Evolutionary conservation across 2,797 vertebrate genomes (phyloP).

Genomic region (Pachyuromys duprasi): DNA sequence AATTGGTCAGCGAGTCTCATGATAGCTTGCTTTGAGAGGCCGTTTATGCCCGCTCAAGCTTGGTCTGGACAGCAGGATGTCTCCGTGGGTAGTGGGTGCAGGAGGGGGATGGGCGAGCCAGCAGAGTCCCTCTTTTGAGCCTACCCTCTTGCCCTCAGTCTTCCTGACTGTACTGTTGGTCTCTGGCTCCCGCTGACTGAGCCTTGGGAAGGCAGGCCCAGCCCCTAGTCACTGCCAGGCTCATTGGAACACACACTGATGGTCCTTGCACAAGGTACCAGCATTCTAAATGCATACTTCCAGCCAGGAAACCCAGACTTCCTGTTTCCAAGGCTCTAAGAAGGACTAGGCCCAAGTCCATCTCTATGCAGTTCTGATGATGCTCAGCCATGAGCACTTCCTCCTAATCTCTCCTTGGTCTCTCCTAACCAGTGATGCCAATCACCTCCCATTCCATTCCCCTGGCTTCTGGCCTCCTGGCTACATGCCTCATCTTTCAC

Average conservation of each 20-base stretch:
- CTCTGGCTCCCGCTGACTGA: neutral
- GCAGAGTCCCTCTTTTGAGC: neutral
- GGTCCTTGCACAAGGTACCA: neutral
- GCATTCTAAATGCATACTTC: neutral
- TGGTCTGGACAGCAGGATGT: neutral
- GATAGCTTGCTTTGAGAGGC: neutral
- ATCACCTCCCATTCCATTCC: neutral
- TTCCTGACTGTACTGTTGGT: no score
- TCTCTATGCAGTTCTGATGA: fast-evolving
- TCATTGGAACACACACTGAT: neutral
- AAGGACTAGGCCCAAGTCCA: neutral
- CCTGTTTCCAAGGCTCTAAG: neutral
- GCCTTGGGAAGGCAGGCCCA: neutral
- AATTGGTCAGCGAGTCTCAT: neutral
- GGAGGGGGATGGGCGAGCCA: neutral
- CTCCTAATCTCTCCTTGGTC: no score
- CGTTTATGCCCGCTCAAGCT: neutral
- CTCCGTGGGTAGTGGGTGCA: neutral
- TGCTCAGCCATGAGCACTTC: neutral
- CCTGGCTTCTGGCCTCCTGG: neutral
- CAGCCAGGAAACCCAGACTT: constrained; percentile 18
- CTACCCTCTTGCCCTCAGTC: neutral
- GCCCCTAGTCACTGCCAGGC: neutral
- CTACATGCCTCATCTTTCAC: neutral
- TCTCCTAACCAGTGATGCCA: neutral